phyloP scores from a whole-genome alignment of 2,113 vertebrate genomes.

The Aepyceros melampus region DNA sequence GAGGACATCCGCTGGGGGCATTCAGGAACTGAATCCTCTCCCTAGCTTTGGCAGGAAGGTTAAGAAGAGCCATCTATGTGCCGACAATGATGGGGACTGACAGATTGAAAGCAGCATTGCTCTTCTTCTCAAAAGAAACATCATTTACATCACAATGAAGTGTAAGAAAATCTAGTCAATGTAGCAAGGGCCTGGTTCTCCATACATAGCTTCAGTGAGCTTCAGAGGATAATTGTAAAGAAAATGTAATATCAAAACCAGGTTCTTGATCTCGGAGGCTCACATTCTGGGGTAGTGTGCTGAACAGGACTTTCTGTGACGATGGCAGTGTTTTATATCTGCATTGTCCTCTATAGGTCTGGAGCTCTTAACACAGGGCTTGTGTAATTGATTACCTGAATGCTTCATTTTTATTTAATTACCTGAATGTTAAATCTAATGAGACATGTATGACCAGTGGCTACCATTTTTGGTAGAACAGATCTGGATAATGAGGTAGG shows the following conservation, averaged over 20 bases:
- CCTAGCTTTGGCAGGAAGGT: not conserved
- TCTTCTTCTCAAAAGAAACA: conserved; percentile 18
- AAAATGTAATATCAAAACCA: not conserved
- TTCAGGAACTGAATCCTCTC: not conserved
- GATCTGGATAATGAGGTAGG: not conserved
- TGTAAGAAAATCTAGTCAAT: not conserved
- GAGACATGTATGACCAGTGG: not conserved
- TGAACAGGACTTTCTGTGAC: not conserved
- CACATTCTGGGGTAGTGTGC: not conserved
- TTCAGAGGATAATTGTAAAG: too few relatives aligned
- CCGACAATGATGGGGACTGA: accelerated
- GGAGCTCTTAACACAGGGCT: not conserved
- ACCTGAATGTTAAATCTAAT: not conserved
- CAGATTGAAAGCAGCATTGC: not conserved
- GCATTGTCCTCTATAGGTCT: too few relatives aligned
- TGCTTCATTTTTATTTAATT: not conserved
- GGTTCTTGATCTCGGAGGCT: not conserved
- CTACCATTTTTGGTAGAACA: accelerated
- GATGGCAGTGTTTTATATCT: not conserved
- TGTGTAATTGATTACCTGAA: not conserved
- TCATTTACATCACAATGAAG: not conserved
- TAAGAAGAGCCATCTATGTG: accelerated
- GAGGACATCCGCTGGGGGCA: not conserved
- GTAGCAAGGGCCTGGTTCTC: conserved; percentile 45
- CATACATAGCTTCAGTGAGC: accelerated